phyloP scores from a whole-genome alignment of 2,797 vertebrate genomes.

The Diglossa cyanea region DNA sequence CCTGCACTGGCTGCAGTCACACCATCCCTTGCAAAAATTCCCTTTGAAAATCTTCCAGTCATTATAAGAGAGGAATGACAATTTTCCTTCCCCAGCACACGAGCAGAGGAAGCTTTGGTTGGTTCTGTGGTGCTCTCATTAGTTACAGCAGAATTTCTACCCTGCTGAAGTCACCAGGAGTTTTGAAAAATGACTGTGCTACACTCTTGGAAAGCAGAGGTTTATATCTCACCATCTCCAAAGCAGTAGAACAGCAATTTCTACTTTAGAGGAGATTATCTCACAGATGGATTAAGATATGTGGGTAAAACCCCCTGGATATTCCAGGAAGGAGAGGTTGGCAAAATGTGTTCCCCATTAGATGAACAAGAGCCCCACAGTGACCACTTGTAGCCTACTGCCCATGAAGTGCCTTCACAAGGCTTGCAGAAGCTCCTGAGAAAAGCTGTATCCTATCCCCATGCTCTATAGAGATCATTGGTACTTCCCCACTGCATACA shows the following conservation, averaged over 20 bases:
- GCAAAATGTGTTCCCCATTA: not conserved
- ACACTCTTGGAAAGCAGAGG: not conserved
- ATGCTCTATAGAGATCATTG: accelerated
- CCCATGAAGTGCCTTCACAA: not conserved
- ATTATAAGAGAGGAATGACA: not conserved
- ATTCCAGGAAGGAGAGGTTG: not conserved
- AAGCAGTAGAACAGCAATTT: not conserved
- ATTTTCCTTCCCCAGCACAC: not conserved
- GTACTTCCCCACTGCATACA: not conserved
- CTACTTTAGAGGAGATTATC: not conserved
- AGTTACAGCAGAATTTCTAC: not conserved
- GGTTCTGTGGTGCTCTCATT: not conserved
- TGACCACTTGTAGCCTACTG: accelerated
- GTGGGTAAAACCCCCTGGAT: not conserved
- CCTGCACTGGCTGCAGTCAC: not conserved
- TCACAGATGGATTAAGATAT: not conserved
- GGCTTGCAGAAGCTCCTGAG: not conserved
- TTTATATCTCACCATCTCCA: not conserved
- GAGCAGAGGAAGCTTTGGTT: not conserved
- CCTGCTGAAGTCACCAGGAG: not conserved
- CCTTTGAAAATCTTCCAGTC: not conserved
- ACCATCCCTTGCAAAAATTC: not conserved
- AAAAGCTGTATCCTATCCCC: not conserved
- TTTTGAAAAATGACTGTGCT: not conserved
- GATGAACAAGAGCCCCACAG: not conserved